Base-by-base conservation (phyloP, 2,113 vertebrate genomes). In the Steatornis caripensis region DNA sequence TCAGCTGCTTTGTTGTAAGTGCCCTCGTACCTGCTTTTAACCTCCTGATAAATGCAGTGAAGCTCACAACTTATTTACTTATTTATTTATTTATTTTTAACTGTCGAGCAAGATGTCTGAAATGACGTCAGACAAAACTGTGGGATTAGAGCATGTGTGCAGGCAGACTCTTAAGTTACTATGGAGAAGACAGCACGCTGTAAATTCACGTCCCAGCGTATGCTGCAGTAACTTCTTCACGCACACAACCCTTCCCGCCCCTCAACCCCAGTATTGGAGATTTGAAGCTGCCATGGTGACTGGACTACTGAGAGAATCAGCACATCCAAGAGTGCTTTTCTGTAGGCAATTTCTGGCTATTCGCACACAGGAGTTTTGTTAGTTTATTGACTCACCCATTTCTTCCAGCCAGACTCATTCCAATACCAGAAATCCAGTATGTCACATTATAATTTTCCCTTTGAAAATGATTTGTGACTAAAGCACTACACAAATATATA, bases 381-480 rank as follows among this genome's bases (percentile, higher is more conserved):
- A 46, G 57, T n/a, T 95, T 81, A 97, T 93, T 97, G 95, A 97
- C 97, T 96, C 95, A 29, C 93, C 77, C 76, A 36, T 96, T 94
- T 92, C 83, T 96, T 97, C 69, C 96, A 85, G 89, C 75, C 92
- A 43, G 85, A 91, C 78, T 77, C 93, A 95, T 90, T 95, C 91
- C 77, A 92, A 93, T 36, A 87, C 85, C 95, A 97, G 94, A 97
- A 97, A 97, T 97, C 93, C 89, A 83, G 39, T 90, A 95, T 91
- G 72, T 96, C 95, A 94, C 94, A 43, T 97, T 89, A 91, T 58
- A 68, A 90, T 96, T 96, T 96, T 88, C 86, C 72, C 70, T 89
- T 89, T 29, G 45, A 95, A 94, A 98, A 93, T 91, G 79, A 95
- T 96, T 95, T 97, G 93, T 95, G 96, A 95, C 90, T 94, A 93